These are phyloP conservation scores for Ceyx cyanopectus DNA, from an alignment of 2,113 vertebrate species.

Conservation along the genomic window DNA sequence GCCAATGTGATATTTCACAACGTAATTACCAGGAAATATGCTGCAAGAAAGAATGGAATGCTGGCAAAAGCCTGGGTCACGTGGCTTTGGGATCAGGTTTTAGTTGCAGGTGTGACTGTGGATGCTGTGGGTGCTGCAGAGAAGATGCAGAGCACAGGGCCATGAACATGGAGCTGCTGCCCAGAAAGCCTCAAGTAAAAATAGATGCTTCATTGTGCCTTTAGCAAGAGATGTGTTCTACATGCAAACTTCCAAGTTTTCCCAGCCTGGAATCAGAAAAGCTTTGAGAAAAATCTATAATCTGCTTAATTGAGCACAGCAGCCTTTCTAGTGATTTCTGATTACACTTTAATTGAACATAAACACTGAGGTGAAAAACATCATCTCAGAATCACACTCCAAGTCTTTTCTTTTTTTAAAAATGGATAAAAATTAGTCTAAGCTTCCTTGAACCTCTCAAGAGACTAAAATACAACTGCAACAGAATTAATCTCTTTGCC, in stretches of 20 bases:
- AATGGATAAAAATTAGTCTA: neutral
- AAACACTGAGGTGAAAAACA: neutral
- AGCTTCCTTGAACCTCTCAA: neutral
- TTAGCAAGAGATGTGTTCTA: neutral
- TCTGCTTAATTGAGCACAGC: neutral
- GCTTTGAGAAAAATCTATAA: neutral
- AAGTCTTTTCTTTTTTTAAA: neutral
- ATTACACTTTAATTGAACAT: neutral
- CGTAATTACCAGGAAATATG: conserved; percentile 28
- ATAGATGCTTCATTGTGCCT: neutral
- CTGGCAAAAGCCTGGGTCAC: neutral
- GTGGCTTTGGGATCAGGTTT: neutral
- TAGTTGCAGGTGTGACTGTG: neutral
- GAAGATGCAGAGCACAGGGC: neutral
- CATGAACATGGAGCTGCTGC: neutral
- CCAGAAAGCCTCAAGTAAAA: neutral
- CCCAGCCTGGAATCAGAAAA: neutral
- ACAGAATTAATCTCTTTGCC: neutral
- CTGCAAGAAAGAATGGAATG: neutral
- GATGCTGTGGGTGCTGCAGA: neutral
- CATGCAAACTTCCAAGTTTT: neutral
- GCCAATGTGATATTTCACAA: neutral
- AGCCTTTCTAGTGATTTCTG: neutral
- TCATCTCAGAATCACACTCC: neutral
- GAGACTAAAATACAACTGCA: neutral